These are phyloP conservation scores for Corythornis leucogaster DNA, from an alignment of 2,797 vertebrate genomes.

Conservation along the genomic window DNA sequence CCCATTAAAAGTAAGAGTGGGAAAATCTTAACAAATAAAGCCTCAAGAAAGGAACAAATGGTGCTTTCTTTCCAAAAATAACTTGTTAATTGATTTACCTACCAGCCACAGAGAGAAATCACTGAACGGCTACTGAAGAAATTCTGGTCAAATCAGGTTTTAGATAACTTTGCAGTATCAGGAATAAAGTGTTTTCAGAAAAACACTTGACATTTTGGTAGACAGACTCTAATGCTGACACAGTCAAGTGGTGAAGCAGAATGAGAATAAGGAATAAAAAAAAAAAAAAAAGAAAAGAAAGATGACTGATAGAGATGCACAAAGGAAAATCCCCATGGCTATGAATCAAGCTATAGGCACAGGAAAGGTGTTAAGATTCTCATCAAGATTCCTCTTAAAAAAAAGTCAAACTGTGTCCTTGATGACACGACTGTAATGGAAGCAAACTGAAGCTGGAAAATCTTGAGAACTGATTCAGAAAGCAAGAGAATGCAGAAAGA, in stretches of 20 bases:
- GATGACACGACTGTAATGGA: background rate
- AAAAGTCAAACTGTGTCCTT: background rate
- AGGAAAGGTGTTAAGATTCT: background rate
- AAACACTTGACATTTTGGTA: background rate
- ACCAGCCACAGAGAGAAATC: background rate
- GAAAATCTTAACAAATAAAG: background rate
- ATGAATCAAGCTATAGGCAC: background rate
- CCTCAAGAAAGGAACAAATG: background rate
- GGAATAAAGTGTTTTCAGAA: background rate
- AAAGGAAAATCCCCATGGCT: background rate
- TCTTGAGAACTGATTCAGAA: background rate
- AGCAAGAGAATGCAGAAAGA: background rate
- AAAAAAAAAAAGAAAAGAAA: background rate
- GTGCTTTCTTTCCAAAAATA: background rate
- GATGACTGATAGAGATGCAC: background rate
- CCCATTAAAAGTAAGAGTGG: background rate
- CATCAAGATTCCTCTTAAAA: background rate
- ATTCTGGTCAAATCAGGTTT: background rate
- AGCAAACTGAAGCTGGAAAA: background rate
- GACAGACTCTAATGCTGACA: background rate
- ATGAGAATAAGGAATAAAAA: background rate
- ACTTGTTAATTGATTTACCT: constrained; percentile 14
- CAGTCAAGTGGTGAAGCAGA: background rate
- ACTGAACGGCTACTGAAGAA: background rate
- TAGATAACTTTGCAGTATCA: background rate